Evolutionary conservation across 2,888 invertebrate species (phyloP).

Genomic region (Charanyca ferruginea): DNA sequence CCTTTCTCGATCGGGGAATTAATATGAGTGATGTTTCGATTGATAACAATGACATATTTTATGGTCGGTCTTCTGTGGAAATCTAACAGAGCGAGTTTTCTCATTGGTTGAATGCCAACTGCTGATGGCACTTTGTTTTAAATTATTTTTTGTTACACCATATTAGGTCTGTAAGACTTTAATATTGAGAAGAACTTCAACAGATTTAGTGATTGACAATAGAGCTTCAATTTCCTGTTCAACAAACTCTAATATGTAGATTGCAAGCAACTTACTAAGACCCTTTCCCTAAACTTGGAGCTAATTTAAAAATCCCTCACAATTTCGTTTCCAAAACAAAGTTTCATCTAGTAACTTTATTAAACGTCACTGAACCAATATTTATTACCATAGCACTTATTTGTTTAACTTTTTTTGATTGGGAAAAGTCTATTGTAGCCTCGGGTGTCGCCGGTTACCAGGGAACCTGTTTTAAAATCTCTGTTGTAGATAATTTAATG

Average conservation of each 20-base stretch:
- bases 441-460: constrained; percentile 68
- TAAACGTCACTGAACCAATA: constrained; percentile 30
- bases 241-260: constrained; percentile 5
- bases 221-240: background rate
- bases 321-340: constrained; percentile 13
- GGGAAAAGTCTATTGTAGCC: constrained; percentile 68
- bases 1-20: constrained; percentile 77
- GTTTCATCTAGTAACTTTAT: constrained; percentile 24
- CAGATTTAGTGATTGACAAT: background rate
- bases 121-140: constrained; percentile 34
- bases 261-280: constrained; percentile 2
- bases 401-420: constrained; percentile 65
- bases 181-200: background rate
- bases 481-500: constrained; percentile 73
- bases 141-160: constrained; percentile 30
- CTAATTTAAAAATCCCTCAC: constrained; percentile 1
- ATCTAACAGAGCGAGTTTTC: constrained; percentile 59
- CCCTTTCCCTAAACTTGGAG: constrained; percentile 2
- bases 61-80: constrained; percentile 65
- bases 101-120: constrained; percentile 27
- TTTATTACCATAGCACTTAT: constrained; percentile 58
- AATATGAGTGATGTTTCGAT: constrained; percentile 84
- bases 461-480: constrained; percentile 71
- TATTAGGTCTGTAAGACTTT: background rate
- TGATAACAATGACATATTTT: constrained; percentile 82